Evolutionary conservation across 1,140 invertebrate genomes (phyloP), one percentile per base, ranked within the genome.

Genomic region (Drosophila murphyi): DNA sequence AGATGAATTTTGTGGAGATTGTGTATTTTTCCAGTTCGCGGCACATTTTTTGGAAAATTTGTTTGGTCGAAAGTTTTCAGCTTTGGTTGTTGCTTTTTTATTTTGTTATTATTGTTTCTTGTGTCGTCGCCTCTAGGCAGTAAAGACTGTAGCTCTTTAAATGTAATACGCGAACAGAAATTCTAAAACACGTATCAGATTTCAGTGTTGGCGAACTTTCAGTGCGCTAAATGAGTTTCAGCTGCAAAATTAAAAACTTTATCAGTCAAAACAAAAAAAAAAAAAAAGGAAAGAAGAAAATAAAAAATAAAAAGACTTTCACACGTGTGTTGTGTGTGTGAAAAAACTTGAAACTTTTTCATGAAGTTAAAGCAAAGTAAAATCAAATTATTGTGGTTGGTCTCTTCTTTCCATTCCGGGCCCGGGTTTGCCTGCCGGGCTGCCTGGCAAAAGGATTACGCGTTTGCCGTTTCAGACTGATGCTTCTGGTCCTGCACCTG

Each of bases 361-460:
- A 89, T 89, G 85, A 90, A 89, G 85, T 89, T 89, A 90, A 89
- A 89, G 85, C 85, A 89, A 89, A 89, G 86, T 90, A 89, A 89
- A 89, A 89, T 89, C 85, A 89, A 89, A 89, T 89, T 89, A 89
- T 89, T 89, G 85, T 85, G 85, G 85, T 89, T 89, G 77, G 51
- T 68, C 48, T 71, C 20, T 20, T 20, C 20, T 20, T 20, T 20
- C 20, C 32, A 57, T 54, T 47, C n/a, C 8, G 37, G 35, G 43
- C 48, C 54, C 20, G 28, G 20, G 20, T 20, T 20, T 50, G 54
- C 28, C 32, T 43, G 54, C 10, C 35, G 39, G 45, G 10, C 37
- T 63, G 79, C 67, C 85, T 89, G 80, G 85, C 83, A 87, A 88
- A 88, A 88, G 83, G 83, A 88, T 88, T 88, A 88, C 80, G 73